These are phyloP conservation scores for Aphaenogaster rudis DNA, from an alignment of 1,140 invertebrate genomes.

Conservation along the genomic window DNA sequence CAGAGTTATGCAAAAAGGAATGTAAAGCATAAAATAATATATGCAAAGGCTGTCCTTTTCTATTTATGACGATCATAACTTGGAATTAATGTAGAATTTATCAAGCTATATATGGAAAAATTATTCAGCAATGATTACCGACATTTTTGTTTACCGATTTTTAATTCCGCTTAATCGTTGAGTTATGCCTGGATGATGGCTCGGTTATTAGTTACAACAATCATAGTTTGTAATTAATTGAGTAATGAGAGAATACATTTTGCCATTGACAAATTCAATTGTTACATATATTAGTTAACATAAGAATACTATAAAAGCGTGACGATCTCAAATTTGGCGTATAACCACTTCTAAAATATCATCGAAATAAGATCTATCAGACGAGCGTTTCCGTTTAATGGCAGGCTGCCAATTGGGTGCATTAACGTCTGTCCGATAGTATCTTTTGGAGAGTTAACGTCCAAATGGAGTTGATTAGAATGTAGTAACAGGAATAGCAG, in stretches of 20 bases:
- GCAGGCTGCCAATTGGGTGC: conserved; percentile 52
- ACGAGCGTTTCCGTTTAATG: conserved; percentile 48
- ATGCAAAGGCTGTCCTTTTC: neutral
- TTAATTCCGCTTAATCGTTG: neutral
- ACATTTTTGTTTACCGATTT: neutral
- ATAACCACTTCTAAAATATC: conserved; percentile 46
- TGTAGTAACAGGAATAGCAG: neutral
- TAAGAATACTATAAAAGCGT: neutral
- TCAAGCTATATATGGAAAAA: neutral
- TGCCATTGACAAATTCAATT: neutral
- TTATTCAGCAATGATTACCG: neutral
- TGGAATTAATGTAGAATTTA: neutral
- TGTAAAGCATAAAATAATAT: neutral
- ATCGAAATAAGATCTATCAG: conserved; percentile 19
- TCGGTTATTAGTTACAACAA: neutral
- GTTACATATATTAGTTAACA: neutral
- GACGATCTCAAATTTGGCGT: conserved; percentile 26
- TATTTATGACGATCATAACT: neutral
- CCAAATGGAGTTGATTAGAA: conserved; percentile 43
- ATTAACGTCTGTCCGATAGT: conserved; percentile 53
- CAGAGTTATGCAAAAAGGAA: neutral
- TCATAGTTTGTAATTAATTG: neutral
- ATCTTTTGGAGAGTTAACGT: conserved; percentile 36
- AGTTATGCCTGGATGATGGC: neutral
- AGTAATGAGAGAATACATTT: neutral